Evolutionary conservation across 2,797 vertebrate species (phyloP).

Genomic region (Pelochelys cantorii): DNA sequence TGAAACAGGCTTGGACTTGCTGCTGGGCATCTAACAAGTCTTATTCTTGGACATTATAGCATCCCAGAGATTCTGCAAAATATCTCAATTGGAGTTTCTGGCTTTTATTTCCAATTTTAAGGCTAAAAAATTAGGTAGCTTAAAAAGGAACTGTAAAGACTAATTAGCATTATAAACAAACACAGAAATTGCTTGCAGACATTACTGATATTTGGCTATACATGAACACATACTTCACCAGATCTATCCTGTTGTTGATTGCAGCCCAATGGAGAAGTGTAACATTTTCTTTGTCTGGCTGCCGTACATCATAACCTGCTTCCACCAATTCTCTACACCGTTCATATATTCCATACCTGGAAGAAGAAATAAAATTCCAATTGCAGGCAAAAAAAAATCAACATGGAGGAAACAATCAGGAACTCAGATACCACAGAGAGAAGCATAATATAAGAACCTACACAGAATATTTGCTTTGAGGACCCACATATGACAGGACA

Average conservation of each 20-base stretch:
- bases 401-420: not conserved
- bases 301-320: slow-evolving; percentile 97
- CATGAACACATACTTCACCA: slow-evolving; percentile 92
- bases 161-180: slow-evolving; percentile 12
- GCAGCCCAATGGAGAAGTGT: slow-evolving; percentile 98
- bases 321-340: slow-evolving; percentile 97
- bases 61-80: not conserved
- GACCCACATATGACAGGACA: not conserved
- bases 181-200: not conserved
- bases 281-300: slow-evolving; percentile 99
- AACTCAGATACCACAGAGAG: not conserved
- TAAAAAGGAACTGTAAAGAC: not conserved
- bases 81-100: not conserved
- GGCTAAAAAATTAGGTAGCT: not conserved
- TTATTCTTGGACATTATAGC: not conserved
- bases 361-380: slow-evolving; percentile 30
- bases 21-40: not conserved
- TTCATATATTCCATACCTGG: slow-evolving; percentile 97
- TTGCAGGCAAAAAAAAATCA: not conserved
- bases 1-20: not conserved
- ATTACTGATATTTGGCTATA: not conserved
- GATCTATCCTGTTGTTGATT: slow-evolving; percentile 98
- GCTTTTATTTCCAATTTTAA: accelerated
- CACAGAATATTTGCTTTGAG: not conserved
- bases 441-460: not conserved